Evolutionary conservation across 2,797 vertebrate genomes (phyloP).

Genomic region (Gadopsis bispinosus): DNA sequence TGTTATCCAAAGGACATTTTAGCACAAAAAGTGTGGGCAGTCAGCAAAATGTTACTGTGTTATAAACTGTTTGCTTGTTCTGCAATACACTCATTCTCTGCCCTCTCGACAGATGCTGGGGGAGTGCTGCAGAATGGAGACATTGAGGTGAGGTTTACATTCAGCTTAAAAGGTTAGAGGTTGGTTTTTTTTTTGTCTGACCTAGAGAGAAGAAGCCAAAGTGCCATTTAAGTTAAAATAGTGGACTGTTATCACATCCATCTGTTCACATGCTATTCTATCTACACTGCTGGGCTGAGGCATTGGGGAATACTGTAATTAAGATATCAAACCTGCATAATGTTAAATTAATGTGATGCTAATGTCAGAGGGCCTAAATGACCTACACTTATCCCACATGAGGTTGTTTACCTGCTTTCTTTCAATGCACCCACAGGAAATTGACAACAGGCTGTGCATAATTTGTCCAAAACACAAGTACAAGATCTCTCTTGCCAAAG

Average conservation of each 20-base stretch:
- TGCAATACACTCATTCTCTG: conserved; percentile 44
- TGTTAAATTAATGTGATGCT: conserved; percentile 36
- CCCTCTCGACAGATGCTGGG: conserved; percentile 88
- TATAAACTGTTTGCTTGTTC: conserved; percentile 44
- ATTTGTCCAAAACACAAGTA: conserved; percentile 96
- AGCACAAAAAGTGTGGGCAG: conserved; percentile 31
- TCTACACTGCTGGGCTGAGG: conserved; percentile 13
- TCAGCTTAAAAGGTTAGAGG: background rate
- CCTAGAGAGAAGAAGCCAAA: conserved; percentile 3
- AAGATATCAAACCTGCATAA: conserved; percentile 43
- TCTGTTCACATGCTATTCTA: conserved; percentile 10
- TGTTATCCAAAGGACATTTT: conserved; percentile 30
- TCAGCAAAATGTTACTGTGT: conserved; percentile 45
- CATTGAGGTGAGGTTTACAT: conserved; percentile 89
- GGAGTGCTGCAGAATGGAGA: conserved; percentile 89
- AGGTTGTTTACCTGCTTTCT: conserved; percentile 40
- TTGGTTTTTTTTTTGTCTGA: conserved; percentile 26
- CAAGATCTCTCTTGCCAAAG: conserved; percentile 90
- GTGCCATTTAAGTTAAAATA: background rate
- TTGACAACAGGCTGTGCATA: conserved; percentile 89
- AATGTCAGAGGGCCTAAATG: conserved; percentile 19
- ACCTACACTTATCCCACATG: conserved; percentile 24
- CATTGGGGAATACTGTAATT: conserved; percentile 21
- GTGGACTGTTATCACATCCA: background rate
- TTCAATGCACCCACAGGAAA: conserved; percentile 82